A percentile compares a stretch with the other conserved stretches of the same genome.
Evolutionary conservation across 2,888 invertebrate genomes (phyloP).

Genomic region (Chesias legatella): DNA sequence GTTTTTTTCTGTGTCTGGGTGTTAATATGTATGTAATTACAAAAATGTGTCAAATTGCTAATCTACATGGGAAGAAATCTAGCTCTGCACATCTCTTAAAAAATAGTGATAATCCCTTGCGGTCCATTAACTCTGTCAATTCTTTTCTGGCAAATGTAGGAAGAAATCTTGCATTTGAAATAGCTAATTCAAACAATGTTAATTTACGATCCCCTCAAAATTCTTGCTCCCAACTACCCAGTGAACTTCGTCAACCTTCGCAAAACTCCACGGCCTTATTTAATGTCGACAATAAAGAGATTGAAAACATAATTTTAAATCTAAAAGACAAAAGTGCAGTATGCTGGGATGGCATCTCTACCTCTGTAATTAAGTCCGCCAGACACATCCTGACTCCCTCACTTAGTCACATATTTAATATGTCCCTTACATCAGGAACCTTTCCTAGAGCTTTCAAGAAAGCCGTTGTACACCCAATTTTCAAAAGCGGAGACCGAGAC

Average conservation of each 20-base stretch:
- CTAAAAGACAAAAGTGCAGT: conserved; percentile 6
- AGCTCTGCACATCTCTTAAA: conserved; percentile 1
- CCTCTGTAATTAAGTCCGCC: conserved; percentile 3
- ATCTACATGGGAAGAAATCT: background rate
- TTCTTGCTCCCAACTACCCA: background rate
- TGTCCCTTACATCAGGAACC: conserved; percentile 4
- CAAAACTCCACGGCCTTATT: conserved; percentile 5
- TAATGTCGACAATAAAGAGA: conserved; percentile 3
- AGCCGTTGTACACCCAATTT: conserved; percentile 13
- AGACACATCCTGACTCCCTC: conserved; percentile 2
- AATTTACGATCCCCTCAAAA: background rate
- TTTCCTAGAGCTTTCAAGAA: conserved; percentile 18
- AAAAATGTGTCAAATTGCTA: too few relatives aligned
- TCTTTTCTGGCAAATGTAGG: background rate
- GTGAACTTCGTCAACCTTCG: background rate
- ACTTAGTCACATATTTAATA: conserved; percentile 10
- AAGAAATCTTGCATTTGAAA: background rate
- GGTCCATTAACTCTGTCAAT: conserved; percentile 1
- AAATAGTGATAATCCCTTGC: background rate
- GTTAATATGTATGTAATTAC: too few relatives aligned
- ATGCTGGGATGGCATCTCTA: conserved; percentile 15
- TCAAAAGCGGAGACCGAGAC: conserved; percentile 13
- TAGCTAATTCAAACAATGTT: background rate
- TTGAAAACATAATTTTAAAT: conserved; percentile 1
- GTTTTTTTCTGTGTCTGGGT: too few relatives aligned